Evolutionary conservation across 2,888 invertebrate genomes (phyloP).

Genomic region (Lutraria lutraria): DNA sequence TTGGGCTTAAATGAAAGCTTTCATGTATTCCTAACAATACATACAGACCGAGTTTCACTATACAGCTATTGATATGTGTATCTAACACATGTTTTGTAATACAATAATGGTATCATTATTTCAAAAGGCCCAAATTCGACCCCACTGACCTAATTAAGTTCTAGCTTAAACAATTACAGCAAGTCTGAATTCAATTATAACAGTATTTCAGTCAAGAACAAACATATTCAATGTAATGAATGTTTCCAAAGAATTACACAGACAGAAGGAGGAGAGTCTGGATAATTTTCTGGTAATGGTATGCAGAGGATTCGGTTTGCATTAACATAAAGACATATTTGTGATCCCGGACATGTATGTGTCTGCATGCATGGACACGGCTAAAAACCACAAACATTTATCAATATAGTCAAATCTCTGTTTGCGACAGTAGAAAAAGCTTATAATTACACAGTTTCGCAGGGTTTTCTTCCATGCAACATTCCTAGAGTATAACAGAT

Average conservation of each 20-base stretch:
- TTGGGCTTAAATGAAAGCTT: not conserved
- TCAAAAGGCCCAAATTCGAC: not conserved
- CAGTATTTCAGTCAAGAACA: not conserved
- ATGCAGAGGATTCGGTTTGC: not conserved
- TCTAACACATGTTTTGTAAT: not conserved
- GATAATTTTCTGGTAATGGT: not conserved
- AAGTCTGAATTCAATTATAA: slow-evolving; percentile 22
- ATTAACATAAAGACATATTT: not conserved
- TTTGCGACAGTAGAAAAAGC: too few species aligned
- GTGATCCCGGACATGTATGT: not conserved
- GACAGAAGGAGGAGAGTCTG: not conserved
- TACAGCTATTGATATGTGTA: not conserved
- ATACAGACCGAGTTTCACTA: not conserved
- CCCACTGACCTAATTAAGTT: not conserved
- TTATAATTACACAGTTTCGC: too few species aligned
- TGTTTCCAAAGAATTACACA: not conserved
- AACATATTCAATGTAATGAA: not conserved
- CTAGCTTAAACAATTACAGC: not conserved
- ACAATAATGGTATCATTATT: not conserved
- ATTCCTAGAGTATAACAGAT: too few species aligned
- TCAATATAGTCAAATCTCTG: not conserved
- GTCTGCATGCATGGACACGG: too few species aligned
- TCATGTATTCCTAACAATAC: not conserved
- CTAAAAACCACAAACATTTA: not conserved
- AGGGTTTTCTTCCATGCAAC: too few species aligned